phyloP scores from a whole-genome alignment of 2,797 vertebrate species.

The Halcyon chelicuti region DNA sequence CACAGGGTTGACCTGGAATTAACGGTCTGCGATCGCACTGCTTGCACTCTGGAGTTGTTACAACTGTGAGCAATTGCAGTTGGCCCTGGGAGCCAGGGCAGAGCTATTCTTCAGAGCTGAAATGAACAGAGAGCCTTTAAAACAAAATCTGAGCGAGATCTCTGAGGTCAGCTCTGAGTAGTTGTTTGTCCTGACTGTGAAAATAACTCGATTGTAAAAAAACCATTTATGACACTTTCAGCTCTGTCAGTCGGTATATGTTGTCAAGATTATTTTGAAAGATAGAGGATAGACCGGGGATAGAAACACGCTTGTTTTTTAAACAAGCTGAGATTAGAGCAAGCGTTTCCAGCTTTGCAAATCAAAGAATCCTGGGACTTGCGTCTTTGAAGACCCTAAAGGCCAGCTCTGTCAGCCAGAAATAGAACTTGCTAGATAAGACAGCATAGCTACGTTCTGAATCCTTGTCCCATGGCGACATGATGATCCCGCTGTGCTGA shows the following conservation, averaged over 20 bases:
- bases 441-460: not conserved
- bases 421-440: not conserved
- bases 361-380: conserved; percentile 14
- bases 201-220: conserved; percentile 20
- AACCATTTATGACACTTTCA: conserved; percentile 14
- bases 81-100: not conserved
- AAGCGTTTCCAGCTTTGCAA: not conserved
- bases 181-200: conserved; percentile 40
- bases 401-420: not conserved
- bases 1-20: not conserved
- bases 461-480: not conserved
- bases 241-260: not conserved
- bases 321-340: conserved; percentile 22
- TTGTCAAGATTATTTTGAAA: conserved; percentile 50
- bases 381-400: conserved; percentile 18
- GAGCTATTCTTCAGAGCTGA: conserved; percentile 3
- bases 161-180: not conserved
- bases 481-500: not conserved
- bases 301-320: conserved; percentile 38
- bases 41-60: not conserved
- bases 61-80: conserved; percentile 51
- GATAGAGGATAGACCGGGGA: not conserved
- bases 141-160: not conserved
- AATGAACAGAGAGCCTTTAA: conserved; percentile 25
- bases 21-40: not conserved